These are phyloP conservation scores for Anguilla megastoma DNA, from an alignment of 2,797 vertebrate genomes.

Conservation along the genomic window DNA sequence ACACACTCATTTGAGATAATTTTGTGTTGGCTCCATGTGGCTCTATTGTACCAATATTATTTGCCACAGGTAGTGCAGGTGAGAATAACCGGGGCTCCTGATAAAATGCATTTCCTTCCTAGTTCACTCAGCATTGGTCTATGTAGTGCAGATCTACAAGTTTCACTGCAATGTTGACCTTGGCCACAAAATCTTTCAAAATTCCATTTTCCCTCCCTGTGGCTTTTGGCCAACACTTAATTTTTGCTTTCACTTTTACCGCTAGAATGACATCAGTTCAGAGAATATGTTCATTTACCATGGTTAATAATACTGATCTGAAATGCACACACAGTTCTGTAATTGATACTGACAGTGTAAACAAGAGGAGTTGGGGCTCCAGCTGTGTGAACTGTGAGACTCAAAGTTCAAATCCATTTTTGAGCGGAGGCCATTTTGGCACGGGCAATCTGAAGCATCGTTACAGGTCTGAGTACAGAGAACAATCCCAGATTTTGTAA, in stretches of 20 bases:
- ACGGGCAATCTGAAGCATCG: no score
- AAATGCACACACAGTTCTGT: no score
- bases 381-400: neutral
- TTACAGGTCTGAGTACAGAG: neutral
- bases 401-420: no score
- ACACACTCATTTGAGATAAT: neutral
- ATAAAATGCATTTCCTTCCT: neutral
- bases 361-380: no score
- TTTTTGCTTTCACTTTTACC: neutral
- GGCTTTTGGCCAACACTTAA: neutral
- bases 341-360: no score
- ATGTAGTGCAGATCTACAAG: neutral
- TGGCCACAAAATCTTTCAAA: neutral
- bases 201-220: neutral
- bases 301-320: slow-evolving; percentile 29
- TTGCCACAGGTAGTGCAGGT: neutral
- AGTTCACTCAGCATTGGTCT: neutral
- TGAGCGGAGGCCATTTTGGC: no score
- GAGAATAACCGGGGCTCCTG: neutral
- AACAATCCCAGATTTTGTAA: neutral
- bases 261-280: slow-evolving; percentile 22
- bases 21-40: neutral
- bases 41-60: neutral
- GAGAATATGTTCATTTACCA: slow-evolving; percentile 8
- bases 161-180: neutral